Conservation (phyloP, 1,140 invertebrate genomes). For the Drosophila virilis region DNA sequence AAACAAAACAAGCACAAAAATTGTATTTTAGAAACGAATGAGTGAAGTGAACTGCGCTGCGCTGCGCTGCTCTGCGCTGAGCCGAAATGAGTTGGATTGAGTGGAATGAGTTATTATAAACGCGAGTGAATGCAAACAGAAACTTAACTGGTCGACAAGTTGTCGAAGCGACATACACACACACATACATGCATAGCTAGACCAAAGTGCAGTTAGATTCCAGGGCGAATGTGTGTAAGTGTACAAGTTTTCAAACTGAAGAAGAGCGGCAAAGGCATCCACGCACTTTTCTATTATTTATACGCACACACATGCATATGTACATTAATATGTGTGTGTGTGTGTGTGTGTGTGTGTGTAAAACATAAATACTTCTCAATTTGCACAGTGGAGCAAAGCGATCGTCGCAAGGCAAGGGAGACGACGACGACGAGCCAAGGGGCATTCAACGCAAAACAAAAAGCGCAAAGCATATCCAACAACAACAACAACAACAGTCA, state of each 20-base stretch:
- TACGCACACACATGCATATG: background rate
- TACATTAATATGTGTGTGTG: background rate
- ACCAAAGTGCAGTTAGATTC: slow-evolving; percentile 17
- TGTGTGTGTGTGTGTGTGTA: background rate
- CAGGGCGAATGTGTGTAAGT: background rate
- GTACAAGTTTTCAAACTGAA: background rate
- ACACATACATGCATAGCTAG: too few relatives aligned
- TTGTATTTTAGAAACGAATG: slow-evolving; percentile 65
- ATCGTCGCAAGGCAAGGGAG: slow-evolving; percentile 17
- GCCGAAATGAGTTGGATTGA: slow-evolving; percentile 13
- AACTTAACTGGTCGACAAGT: slow-evolving; percentile 22
- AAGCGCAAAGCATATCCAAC: slow-evolving; percentile 43
- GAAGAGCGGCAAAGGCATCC: background rate
- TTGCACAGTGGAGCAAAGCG: slow-evolving; percentile 17
- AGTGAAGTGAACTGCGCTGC: slow-evolving; percentile 15
- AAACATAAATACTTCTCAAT: slow-evolving; percentile 1
- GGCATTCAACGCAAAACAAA: slow-evolving; percentile 28
- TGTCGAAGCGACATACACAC: background rate
- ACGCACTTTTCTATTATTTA: slow-evolving; percentile 23
- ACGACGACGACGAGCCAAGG: background rate
- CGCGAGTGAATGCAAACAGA: slow-evolving; percentile 34
- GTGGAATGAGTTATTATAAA: slow-evolving; percentile 22
- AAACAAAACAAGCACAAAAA: slow-evolving; percentile 27
- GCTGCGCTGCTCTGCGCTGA: background rate
- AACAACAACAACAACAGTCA: slow-evolving; percentile 20